Base-by-base conservation (phyloP, 2,888 invertebrate species). In the Caradrina clavipalpis region DNA sequence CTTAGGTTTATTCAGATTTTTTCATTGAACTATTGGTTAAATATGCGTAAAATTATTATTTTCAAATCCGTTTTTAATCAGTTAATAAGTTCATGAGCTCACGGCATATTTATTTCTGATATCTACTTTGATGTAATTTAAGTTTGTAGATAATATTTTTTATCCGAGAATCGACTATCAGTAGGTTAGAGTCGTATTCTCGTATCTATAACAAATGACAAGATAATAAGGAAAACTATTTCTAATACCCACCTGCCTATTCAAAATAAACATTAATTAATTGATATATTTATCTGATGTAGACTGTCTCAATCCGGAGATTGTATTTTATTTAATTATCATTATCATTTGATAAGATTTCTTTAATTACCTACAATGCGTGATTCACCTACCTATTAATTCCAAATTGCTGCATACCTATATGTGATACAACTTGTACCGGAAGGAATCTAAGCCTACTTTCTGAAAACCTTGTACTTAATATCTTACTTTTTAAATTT, bases 221-320 rank as follows among this genome's bases (percentile, higher is more conserved):
- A 62, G 26, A 26, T 47, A 5, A 19, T 50, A 39, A n/a, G 7
- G 10, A 59, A 59, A 26, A 26, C 22, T 26, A 39, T 39, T 39
- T 8, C 8, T 35, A 42, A 15, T 42, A 15, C 26, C 26, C 26
- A 26, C 42, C 15, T 42, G 17, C 45, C 45, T 45, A 45, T 45
- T 45, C 45, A 45, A 45, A 45, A 45, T 45, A 45, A 45, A 17
- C 45, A 51, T 59, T 39, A 26, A 59, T 60, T 59, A 59, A 42
- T 11, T 39, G 49, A 17, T 17, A 17, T 49, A 45, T 17, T 45
- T 45, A 60, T 51, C 65, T 26, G 50, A 65, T 58, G 22, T 39
- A 58, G 22, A 58, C 22, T 58, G 53, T 42, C 26, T 17, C 19
- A 59, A 19, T 26, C 19, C 17, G 42, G 5, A 26, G 59, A 59